A percentile compares a stretch with the other conserved stretches of the same genome.
These are phyloP conservation scores for Hippolais icterina DNA, from an alignment of 2,113 vertebrate genomes.

Conservation along the genomic window DNA sequence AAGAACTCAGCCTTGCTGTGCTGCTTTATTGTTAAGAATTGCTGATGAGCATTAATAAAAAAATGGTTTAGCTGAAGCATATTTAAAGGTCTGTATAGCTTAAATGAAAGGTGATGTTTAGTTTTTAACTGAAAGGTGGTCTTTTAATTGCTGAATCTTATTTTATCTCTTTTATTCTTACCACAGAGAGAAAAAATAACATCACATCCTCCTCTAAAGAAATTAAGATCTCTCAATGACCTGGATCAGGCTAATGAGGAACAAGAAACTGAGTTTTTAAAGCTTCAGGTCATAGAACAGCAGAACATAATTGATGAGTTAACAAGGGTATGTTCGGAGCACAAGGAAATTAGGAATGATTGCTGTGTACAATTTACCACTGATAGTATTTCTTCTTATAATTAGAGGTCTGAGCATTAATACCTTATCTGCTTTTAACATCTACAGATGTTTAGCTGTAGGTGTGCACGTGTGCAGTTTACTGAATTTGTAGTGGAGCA, in stretches of 20 bases:
- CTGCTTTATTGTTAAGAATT: neutral
- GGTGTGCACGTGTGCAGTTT: neutral
- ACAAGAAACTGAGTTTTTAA: conserved; percentile 96
- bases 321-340: conserved; percentile 76
- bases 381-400: neutral
- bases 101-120: neutral
- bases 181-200: conserved; percentile 93
- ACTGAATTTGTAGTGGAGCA: neutral
- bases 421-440: neutral
- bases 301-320: conserved; percentile 89
- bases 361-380: neutral
- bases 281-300: conserved; percentile 98
- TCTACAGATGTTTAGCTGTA: neutral
- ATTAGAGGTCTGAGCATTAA: neutral
- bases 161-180: neutral
- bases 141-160: neutral
- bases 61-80: neutral
- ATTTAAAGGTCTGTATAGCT: neutral
- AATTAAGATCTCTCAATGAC: conserved; percentile 95
- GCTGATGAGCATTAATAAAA: neutral
- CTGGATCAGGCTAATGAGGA: conserved; percentile 97
- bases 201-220: conserved; percentile 92
- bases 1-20: neutral
- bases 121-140: neutral
- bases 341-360: neutral